Evolutionary conservation across 1,140 invertebrate genomes (phyloP).

Genomic region (Teleogryllus occipitalis): DNA sequence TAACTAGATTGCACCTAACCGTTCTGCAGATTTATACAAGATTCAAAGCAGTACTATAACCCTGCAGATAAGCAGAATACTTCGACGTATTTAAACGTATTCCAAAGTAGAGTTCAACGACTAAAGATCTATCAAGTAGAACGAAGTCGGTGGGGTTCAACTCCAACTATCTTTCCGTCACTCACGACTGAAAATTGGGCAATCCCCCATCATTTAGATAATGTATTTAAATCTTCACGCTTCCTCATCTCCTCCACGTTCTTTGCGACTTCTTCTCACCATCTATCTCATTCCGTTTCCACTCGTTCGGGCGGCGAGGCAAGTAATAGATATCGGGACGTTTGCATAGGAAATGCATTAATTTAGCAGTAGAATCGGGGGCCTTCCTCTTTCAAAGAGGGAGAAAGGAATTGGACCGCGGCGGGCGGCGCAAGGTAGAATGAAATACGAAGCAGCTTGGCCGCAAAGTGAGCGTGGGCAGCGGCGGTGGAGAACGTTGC

Average conservation of each 20-base stretch:
- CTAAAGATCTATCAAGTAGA: too few species aligned
- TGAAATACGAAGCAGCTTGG: background rate
- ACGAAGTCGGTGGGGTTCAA: too few species aligned
- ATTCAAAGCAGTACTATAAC: too few species aligned
- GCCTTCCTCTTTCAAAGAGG: background rate
- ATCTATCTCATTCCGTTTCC: background rate
- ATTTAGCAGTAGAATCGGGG: background rate
- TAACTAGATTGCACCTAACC: too few species aligned
- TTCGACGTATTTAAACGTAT: too few species aligned
- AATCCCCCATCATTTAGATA: too few species aligned
- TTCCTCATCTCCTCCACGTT: background rate
- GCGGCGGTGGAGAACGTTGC: background rate
- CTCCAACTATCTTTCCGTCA: too few species aligned
- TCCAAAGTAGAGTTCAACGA: too few species aligned
- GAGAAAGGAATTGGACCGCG: background rate
- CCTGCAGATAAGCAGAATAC: too few species aligned
- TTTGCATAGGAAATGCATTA: background rate
- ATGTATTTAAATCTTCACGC: too few species aligned
- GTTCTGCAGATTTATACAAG: too few species aligned
- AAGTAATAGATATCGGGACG: background rate
- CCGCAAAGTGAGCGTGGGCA: background rate
- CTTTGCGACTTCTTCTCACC: background rate
- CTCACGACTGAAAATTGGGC: too few species aligned
- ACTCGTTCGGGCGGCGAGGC: background rate
- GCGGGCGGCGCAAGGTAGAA: background rate